These are phyloP conservation scores for Pocota personata DNA, from an alignment of 2,888 invertebrate species.

Conservation along the genomic window DNA sequence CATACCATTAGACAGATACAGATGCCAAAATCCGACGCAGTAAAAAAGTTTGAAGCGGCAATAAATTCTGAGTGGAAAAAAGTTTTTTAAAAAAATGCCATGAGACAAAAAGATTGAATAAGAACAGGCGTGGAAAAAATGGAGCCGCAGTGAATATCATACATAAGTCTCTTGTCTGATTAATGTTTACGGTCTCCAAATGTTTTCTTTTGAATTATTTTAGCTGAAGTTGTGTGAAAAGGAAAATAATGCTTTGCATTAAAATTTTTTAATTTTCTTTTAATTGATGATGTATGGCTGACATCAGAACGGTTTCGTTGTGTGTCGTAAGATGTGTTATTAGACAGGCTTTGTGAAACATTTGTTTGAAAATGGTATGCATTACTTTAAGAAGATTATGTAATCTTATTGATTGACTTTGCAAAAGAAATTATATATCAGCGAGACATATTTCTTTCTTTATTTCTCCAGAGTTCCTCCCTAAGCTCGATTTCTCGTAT, in stretches of 20 bases:
- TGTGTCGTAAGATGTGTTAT: not conserved
- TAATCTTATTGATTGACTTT: no score
- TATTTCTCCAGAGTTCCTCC: no score
- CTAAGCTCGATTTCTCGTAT: no score
- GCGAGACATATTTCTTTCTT: no score
- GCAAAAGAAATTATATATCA: no score
- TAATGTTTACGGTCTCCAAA: not conserved
- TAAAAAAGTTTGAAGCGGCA: conserved; percentile 19
- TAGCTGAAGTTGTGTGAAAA: not conserved
- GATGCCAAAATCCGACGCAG: conserved; percentile 25
- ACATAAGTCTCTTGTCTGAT: conserved; percentile 23
- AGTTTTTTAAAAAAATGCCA: not conserved
- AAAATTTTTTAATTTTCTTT: not conserved
- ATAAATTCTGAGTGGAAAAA: conserved; percentile 27
- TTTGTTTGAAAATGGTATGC: no score
- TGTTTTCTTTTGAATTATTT: not conserved
- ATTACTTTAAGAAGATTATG: no score
- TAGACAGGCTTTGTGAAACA: not conserved
- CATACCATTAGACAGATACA: conserved; percentile 1
- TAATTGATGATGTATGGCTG: not conserved
- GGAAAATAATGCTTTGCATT: not conserved
- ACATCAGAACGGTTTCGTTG: not conserved
- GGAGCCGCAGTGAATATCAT: not conserved
- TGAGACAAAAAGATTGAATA: not conserved
- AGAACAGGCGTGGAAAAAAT: not conserved